Conservation (phyloP, 2,797 vertebrate genomes). For the Typhlichthys subterraneus region DNA sequence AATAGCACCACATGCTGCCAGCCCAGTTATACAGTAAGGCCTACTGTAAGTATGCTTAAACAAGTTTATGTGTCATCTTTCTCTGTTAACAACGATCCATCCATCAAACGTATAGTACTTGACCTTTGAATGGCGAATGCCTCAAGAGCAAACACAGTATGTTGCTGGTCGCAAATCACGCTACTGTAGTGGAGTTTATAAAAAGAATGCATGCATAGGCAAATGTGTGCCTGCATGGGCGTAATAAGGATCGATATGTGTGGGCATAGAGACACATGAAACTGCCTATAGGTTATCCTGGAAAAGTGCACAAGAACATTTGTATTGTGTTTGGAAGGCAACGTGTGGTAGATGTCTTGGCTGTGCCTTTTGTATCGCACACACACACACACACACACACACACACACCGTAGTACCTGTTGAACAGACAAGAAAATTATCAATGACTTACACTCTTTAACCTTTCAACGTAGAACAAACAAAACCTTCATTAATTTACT, state of each 20-base stretch:
- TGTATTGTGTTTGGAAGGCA: conserved; percentile 37
- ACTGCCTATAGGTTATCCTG: conserved; percentile 25
- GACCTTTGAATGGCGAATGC: not conserved
- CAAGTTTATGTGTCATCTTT: not conserved
- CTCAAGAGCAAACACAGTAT: conserved; percentile 2
- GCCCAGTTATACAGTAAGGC: too few relatives aligned
- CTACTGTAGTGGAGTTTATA: conserved; percentile 26
- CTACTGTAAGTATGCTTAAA: too few relatives aligned
- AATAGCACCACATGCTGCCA: not conserved
- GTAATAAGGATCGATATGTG: conserved; percentile 59
- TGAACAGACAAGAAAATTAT: conserved; percentile 33
- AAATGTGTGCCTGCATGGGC: conserved; percentile 52
- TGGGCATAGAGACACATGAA: conserved; percentile 27
- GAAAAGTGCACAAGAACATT: conserved; percentile 37
- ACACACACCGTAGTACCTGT: conserved; percentile 23
- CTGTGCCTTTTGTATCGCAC: conserved; percentile 27
- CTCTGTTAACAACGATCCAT: conserved; percentile 18
- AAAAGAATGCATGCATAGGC: conserved; percentile 37
- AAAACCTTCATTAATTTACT: conserved; percentile 32
- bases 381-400: too few relatives aligned
- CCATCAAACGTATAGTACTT: conserved; percentile 7
- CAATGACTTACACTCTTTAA: conserved; percentile 25
- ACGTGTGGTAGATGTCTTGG: conserved; percentile 56
- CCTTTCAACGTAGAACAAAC: conserved; percentile 19
- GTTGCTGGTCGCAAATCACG: conserved; percentile 37